phyloP scores from a whole-genome alignment of 2,113 vertebrate species.

The Triplophysa rosa region DNA sequence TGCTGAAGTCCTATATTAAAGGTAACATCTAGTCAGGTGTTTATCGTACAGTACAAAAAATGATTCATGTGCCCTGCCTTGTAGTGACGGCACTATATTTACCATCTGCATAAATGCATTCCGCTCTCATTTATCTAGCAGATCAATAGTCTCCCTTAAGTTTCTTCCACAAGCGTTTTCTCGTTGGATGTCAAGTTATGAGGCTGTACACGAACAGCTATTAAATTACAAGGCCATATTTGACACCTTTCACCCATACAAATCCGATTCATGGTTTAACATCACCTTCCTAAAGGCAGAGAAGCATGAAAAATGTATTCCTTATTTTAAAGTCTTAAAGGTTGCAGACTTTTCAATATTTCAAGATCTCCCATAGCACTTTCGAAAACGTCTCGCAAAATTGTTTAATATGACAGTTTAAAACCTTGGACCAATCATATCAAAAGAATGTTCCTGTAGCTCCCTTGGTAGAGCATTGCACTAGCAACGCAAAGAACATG shows the following conservation, averaged over 20 bases:
- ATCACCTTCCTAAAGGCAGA: constrained; percentile 33
- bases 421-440: background rate
- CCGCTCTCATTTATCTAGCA: constrained; percentile 44
- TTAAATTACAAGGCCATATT: constrained; percentile 54
- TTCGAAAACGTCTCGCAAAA: background rate
- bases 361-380: constrained; percentile 34
- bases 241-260: constrained; percentile 47
- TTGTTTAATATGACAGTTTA: background rate
- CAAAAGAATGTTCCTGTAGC: too few relatives aligned
- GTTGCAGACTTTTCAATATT: constrained; percentile 52
- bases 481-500: too few relatives aligned
- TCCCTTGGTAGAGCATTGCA: too few relatives aligned
- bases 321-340: constrained; percentile 42
- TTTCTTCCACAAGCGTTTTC: constrained; percentile 35
- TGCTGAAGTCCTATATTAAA: background rate
- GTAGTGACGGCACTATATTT: constrained; percentile 17
- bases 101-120: constrained; percentile 47
- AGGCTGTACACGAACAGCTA: constrained; percentile 46
- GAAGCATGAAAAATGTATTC: constrained; percentile 50
- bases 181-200: constrained; percentile 48
- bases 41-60: background rate
- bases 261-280: constrained; percentile 41
- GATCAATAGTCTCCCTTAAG: constrained; percentile 36
- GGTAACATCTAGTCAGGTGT: constrained; percentile 20
- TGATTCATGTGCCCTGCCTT: constrained; percentile 27